Evolutionary conservation across 2,797 vertebrate genomes (phyloP).

Genomic region (Phoxinus dragarum): DNA sequence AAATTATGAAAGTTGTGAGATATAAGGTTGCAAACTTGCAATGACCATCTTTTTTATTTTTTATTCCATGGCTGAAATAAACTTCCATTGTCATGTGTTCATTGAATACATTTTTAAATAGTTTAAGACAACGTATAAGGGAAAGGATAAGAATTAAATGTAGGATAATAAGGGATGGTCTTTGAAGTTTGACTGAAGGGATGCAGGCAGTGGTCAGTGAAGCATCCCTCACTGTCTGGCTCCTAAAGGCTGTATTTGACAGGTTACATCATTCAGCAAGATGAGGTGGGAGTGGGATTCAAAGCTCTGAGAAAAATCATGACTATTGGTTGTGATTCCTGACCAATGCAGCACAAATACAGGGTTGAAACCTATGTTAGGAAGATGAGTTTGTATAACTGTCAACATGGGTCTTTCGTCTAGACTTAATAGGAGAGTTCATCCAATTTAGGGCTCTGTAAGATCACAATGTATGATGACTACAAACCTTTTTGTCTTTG

Average conservation of each 20-base stretch:
- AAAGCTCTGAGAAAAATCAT: background rate
- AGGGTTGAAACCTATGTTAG: background rate
- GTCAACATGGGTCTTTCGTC: background rate
- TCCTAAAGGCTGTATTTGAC: conserved; percentile 1
- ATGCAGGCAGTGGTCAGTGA: conserved; percentile 4
- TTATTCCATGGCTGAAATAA: too few relatives aligned
- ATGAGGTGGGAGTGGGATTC: conserved; percentile 1
- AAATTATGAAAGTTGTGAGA: too few relatives aligned
- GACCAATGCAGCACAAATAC: background rate
- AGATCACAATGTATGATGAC: background rate
- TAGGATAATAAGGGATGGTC: background rate
- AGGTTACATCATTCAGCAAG: conserved; percentile 5
- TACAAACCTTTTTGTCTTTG: background rate
- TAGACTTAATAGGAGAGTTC: background rate
- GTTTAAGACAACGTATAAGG: background rate
- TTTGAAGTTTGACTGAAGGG: background rate
- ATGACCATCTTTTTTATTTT: too few relatives aligned
- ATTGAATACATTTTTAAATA: background rate
- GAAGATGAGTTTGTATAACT: background rate
- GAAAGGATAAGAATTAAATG: background rate
- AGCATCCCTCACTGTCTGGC: background rate
- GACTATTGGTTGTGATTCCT: background rate
- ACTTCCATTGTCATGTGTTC: background rate
- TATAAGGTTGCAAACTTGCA: too few relatives aligned
- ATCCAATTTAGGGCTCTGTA: background rate